Conservation (phyloP, 2,888 invertebrate genomes). For the Drosophila algonquin region DNA sequence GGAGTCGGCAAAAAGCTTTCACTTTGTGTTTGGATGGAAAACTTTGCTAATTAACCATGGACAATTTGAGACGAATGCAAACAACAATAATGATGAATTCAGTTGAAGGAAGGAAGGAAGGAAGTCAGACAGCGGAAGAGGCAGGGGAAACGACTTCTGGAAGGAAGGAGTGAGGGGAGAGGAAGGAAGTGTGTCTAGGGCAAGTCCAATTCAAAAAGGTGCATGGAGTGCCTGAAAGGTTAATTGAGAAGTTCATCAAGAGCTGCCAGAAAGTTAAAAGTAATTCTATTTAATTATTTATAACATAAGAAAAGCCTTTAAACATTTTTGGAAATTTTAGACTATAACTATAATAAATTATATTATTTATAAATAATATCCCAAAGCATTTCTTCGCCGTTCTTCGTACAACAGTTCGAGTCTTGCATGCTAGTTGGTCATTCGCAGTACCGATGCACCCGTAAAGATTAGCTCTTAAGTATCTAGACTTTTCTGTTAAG, state of each 20-base stretch:
- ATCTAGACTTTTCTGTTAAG: too few species aligned
- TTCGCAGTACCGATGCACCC: too few species aligned
- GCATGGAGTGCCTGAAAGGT: neutral
- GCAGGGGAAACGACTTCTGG: neutral
- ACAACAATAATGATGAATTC: conserved; percentile 8
- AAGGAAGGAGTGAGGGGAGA: neutral
- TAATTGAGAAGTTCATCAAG: neutral
- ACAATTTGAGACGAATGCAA: conserved; percentile 4
- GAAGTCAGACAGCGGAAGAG: neutral
- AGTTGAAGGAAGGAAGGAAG: neutral
- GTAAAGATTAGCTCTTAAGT: too few species aligned
- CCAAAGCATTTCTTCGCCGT: too few species aligned
- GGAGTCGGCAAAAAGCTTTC: conserved; percentile 17
- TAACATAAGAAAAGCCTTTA: neutral
- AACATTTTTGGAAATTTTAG: too few species aligned
- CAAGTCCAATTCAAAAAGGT: neutral
- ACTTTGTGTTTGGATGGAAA: conserved; percentile 5
- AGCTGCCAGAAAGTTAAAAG: neutral
- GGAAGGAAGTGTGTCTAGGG: neutral
- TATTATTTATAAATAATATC: too few species aligned
- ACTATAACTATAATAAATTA: too few species aligned
- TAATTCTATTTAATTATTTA: neutral
- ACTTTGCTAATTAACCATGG: conserved; percentile 33
- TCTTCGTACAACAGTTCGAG: too few species aligned
- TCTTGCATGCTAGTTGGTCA: too few species aligned